These are phyloP conservation scores for Scotopteryx bipunctaria DNA, from an alignment of 2,888 invertebrate genomes.

Conservation along the genomic window DNA sequence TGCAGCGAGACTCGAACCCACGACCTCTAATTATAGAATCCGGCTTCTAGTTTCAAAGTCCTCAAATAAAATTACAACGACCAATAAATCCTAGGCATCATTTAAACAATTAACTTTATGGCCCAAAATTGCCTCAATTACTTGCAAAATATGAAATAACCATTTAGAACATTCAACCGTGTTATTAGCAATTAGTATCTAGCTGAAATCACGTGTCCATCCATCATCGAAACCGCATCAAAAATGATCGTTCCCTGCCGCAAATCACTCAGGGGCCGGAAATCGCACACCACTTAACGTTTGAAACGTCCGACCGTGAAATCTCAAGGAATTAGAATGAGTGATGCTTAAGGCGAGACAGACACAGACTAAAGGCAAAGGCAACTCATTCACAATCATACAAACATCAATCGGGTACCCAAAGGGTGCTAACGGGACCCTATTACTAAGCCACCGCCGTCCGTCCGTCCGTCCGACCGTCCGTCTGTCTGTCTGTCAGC, in stretches of 20 bases:
- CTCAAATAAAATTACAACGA: slow-evolving; percentile 6
- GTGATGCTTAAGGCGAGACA: slow-evolving; percentile 20
- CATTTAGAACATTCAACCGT: slow-evolving; percentile 29
- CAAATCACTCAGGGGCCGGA: slow-evolving; percentile 33
- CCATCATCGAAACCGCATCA: slow-evolving; percentile 36
- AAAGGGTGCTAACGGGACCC: too few species aligned
- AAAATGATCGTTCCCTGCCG: slow-evolving; percentile 33
- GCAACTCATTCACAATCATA: slow-evolving; percentile 10
- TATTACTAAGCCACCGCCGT: too few species aligned
- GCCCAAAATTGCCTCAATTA: slow-evolving; percentile 39
- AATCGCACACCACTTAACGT: slow-evolving; percentile 28
- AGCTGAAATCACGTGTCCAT: slow-evolving; percentile 32
- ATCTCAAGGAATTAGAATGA: slow-evolving; percentile 31
- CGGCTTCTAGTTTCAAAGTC: slow-evolving; percentile 15
- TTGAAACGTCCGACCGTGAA: slow-evolving; percentile 29
- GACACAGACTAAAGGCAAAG: not conserved
- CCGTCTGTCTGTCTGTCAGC: too few species aligned
- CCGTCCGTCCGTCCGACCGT: too few species aligned
- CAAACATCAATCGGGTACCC: too few species aligned
- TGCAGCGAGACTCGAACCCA: slow-evolving; percentile 13
- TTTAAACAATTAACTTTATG: slow-evolving; percentile 38
- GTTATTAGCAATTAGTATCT: slow-evolving; percentile 38
- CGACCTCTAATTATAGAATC: slow-evolving; percentile 16
- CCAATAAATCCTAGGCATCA: slow-evolving; percentile 26
- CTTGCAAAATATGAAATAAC: slow-evolving; percentile 34